A percentile compares a stretch with the other conserved stretches of the same genome.
These are phyloP conservation scores for Decapterus maruadsi DNA, from an alignment of 2,797 vertebrate genomes.

Conservation along the genomic window DNA sequence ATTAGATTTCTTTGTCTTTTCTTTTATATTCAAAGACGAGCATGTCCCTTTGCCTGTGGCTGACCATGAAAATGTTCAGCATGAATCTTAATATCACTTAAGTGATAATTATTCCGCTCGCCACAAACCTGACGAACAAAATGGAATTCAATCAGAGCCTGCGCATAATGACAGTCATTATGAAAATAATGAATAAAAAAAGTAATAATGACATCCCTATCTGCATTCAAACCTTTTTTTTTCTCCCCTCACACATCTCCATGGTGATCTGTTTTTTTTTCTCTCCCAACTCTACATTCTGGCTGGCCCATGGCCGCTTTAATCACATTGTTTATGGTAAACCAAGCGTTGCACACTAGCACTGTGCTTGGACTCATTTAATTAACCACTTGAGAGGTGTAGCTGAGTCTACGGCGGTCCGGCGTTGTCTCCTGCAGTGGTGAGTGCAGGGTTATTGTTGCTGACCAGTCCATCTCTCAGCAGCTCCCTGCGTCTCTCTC, in stretches of 20 bases:
- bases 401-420: slow-evolving; percentile 49
- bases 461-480: slow-evolving; percentile 69
- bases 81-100: slow-evolving; percentile 88
- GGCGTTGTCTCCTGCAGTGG: slow-evolving; percentile 65
- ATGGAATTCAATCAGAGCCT: slow-evolving; percentile 98
- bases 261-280: slow-evolving; percentile 90
- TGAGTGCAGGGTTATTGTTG: slow-evolving; percentile 87
- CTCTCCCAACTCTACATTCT: slow-evolving; percentile 50
- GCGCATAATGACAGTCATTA: slow-evolving; percentile 98
- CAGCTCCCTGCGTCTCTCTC: slow-evolving; percentile 42
- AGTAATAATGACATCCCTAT: slow-evolving; percentile 96
- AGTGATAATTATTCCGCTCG: slow-evolving; percentile 97
- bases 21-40: slow-evolving; percentile 55
- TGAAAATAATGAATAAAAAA: slow-evolving; percentile 90
- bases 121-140: slow-evolving; percentile 96
- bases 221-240: slow-evolving; percentile 86
- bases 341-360: slow-evolving; percentile 73
- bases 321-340: slow-evolving; percentile 83
- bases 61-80: slow-evolving; percentile 93
- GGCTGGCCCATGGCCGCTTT: slow-evolving; percentile 69
- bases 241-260: slow-evolving; percentile 85
- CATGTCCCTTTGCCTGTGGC: slow-evolving; percentile 73
- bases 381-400: slow-evolving; percentile 82
- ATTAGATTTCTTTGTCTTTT: slow-evolving; percentile 22
- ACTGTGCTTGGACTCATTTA: slow-evolving; percentile 74